Evolutionary conservation across 2,113 vertebrate genomes (phyloP).

Genomic region (Peromyscus polionotus): DNA sequence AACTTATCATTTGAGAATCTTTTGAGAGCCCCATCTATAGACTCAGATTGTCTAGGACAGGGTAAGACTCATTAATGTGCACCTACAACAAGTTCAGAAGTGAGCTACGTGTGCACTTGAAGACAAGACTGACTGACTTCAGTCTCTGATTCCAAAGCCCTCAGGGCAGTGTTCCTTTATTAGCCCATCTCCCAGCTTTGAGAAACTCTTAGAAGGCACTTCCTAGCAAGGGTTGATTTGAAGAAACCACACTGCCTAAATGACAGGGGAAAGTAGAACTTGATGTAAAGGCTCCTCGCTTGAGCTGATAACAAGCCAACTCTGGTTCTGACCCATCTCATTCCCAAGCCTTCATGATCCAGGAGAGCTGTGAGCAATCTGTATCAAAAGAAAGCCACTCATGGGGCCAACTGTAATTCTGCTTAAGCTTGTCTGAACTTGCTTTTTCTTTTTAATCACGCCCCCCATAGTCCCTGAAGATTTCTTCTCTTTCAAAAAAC

Average conservation of each 20-base stretch:
- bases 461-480: not conserved
- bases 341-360: not conserved
- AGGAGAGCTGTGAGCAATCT: not conserved
- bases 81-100: not conserved
- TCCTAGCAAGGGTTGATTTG: not conserved
- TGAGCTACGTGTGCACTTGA: not conserved
- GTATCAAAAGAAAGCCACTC: constrained; percentile 9
- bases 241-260: not conserved
- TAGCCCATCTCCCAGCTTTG: not conserved
- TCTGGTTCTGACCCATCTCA: not conserved
- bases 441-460: constrained; percentile 29
- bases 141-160: not conserved
- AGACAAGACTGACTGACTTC: not conserved
- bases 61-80: not conserved
- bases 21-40: not conserved
- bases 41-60: not conserved
- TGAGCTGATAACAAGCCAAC: constrained; percentile 15
- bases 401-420: constrained; percentile 51
- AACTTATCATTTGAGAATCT: not conserved
- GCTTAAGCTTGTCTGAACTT: constrained; percentile 73
- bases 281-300: constrained; percentile 33
- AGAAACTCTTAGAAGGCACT: not conserved
- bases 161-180: not conserved
- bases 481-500: constrained; percentile 50
- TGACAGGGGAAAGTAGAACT: not conserved